Conservation (phyloP, 1,140 invertebrate species). For the Anastatus disparis region DNA sequence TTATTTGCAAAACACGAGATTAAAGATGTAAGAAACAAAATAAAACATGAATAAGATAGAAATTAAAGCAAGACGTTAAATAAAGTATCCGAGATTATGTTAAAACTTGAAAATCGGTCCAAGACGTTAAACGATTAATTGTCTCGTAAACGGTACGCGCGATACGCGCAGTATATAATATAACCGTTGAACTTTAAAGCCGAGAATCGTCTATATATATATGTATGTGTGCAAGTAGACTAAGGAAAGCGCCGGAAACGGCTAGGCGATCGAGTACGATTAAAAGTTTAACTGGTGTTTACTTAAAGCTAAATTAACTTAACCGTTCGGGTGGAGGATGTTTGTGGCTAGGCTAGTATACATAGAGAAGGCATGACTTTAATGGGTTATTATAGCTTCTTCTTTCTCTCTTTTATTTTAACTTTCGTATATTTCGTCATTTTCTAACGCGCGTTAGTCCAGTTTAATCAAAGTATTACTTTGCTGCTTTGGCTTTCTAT, state of each 20-base stretch:
- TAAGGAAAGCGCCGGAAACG: conserved; percentile 7
- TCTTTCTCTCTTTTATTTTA: no score
- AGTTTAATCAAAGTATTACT: not conserved
- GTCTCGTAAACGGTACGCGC: conserved; percentile 1
- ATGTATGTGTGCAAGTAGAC: not conserved
- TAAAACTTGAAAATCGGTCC: conserved; percentile 20
- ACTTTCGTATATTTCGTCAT: not conserved
- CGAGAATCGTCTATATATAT: not conserved
- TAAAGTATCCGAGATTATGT: not conserved
- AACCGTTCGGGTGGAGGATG: conserved; percentile 33
- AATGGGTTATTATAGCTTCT: conserved; percentile 28
- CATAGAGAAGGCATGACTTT: conserved; percentile 25
- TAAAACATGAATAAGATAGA: no score
- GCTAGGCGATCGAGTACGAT: conserved; percentile 30
- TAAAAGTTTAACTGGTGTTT: conserved; percentile 42
- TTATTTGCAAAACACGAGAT: no score
- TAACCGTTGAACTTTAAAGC: not conserved
- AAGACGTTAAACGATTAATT: conserved; percentile 27
- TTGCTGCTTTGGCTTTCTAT: not conserved
- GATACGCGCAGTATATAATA: no score
- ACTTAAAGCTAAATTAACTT: conserved; percentile 39
- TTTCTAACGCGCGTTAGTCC: not conserved
- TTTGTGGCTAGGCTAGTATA: conserved; percentile 29
- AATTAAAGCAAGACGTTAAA: not conserved
- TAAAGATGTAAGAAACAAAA: no score